These are phyloP conservation scores for Idaea straminata DNA, from an alignment of 2,888 invertebrate species.

Conservation along the genomic window DNA sequence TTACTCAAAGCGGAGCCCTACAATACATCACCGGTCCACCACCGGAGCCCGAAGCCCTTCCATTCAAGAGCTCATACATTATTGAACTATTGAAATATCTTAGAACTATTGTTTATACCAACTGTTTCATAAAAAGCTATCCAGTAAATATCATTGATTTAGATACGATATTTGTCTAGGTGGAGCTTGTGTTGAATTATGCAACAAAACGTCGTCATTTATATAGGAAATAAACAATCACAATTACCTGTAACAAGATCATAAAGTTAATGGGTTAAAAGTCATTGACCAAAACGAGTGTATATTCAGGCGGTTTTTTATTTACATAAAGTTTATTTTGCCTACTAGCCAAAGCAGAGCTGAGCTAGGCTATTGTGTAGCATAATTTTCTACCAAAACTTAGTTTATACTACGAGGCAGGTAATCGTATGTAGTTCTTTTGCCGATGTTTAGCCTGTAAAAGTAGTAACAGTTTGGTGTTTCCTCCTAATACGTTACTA, in stretches of 20 bases:
- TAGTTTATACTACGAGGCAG: too few relatives aligned
- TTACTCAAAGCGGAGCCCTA: not conserved
- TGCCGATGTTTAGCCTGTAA: too few relatives aligned
- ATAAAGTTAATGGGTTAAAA: not conserved
- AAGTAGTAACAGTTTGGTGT: too few relatives aligned
- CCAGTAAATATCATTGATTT: not conserved
- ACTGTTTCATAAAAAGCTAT: slow-evolving; percentile 11
- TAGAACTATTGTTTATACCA: slow-evolving; percentile 3
- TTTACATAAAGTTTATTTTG: too few relatives aligned
- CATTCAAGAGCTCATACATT: slow-evolving; percentile 19
- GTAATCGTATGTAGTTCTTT: too few relatives aligned
- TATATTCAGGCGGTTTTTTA: too few relatives aligned
- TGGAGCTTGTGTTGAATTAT: not conserved
- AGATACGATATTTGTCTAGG: not conserved
- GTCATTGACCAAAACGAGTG: too few relatives aligned
- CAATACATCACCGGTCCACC: slow-evolving; percentile 14
- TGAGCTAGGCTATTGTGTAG: too few relatives aligned
- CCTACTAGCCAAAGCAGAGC: too few relatives aligned
- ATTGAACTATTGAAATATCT: slow-evolving; percentile 27
- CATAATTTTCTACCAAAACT: too few relatives aligned
- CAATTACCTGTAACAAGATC: not conserved
- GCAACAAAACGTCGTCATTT: not conserved
- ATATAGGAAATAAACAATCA: not conserved
- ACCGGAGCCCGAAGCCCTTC: not conserved
- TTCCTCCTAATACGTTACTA: too few relatives aligned